A percentile compares a stretch with the other conserved stretches of the same genome.
Evolutionary conservation across 2,888 invertebrate genomes (phyloP).

Genomic region (Timandra comae): DNA sequence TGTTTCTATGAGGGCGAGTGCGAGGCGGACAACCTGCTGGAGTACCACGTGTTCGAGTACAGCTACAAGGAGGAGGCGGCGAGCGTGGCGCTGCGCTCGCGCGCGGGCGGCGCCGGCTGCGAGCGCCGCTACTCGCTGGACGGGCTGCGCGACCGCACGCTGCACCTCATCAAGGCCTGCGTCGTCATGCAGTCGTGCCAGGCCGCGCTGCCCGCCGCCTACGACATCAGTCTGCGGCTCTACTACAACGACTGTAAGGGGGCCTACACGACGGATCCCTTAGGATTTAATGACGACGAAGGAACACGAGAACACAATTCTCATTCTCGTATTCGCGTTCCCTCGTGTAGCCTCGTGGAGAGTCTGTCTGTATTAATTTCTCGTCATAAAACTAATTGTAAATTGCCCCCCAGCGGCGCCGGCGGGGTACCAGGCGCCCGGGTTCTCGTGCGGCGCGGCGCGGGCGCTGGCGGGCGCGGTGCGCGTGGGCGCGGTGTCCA

Average conservation of each 20-base stretch:
- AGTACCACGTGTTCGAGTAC: slow-evolving; percentile 57
- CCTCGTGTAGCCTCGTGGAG: too few species aligned
- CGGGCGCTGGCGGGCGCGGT: slow-evolving; percentile 20
- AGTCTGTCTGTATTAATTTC: too few species aligned
- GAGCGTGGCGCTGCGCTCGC: slow-evolving; percentile 18
- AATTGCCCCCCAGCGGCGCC: slow-evolving; percentile 40
- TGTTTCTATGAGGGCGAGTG: slow-evolving; percentile 58
- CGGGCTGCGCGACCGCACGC: slow-evolving; percentile 29
- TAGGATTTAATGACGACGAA: too few species aligned
- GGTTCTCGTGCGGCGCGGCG: slow-evolving; percentile 30
- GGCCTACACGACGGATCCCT: too few species aligned
- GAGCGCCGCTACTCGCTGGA: slow-evolving; percentile 36
- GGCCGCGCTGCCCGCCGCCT: slow-evolving; percentile 27
- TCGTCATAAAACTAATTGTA: too few species aligned
- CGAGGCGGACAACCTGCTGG: slow-evolving; percentile 45
- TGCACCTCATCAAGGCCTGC: slow-evolving; percentile 37
- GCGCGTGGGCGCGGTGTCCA: slow-evolving; percentile 41
- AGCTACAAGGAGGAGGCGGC: slow-evolving; percentile 33
- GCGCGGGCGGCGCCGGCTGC: slow-evolving; percentile 20
- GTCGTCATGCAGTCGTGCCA: slow-evolving; percentile 36
- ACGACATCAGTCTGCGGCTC: slow-evolving; percentile 47
- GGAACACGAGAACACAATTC: too few species aligned
- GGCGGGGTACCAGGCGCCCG: slow-evolving; percentile 58
- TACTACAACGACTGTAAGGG: slow-evolving; percentile 57
- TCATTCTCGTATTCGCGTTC: too few species aligned